Percentiles rank a stretch among this genome's conserved stretches.
Evolutionary conservation across 2,888 invertebrate genomes (phyloP).

Genomic region (Polydrusus pterygomalis): DNA sequence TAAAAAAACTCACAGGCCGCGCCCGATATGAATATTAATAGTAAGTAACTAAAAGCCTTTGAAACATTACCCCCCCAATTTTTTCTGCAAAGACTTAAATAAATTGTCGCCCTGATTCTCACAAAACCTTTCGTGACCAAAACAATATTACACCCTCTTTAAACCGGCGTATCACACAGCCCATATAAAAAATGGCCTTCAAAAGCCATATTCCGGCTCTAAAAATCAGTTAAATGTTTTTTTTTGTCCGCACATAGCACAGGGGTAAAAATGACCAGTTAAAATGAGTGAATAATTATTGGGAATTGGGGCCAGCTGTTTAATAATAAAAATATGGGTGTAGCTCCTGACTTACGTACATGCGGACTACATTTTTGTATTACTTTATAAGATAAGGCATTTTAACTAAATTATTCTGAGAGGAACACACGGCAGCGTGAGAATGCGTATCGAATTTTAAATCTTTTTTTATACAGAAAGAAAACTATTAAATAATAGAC

Average conservation of each 20-base stretch:
- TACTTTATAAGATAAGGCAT: no score
- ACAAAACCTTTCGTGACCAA: constrained; percentile 23
- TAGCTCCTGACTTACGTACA: neutral
- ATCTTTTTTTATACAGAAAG: no score
- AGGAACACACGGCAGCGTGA: no score
- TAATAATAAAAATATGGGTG: neutral
- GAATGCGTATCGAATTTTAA: no score
- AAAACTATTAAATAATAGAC: no score
- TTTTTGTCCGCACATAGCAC: constrained; percentile 5
- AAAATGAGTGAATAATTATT: constrained; percentile 19
- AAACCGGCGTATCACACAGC: constrained; percentile 19
- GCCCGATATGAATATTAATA: no score
- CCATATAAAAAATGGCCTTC: constrained; percentile 28
- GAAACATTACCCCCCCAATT: neutral
- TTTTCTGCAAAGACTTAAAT: neutral
- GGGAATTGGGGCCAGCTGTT: constrained; percentile 2
- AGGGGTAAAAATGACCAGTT: constrained; percentile 17
- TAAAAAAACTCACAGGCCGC: no score
- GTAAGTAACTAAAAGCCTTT: no score
- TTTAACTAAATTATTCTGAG: no score
- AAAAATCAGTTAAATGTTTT: constrained; percentile 21
- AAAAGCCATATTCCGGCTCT: constrained; percentile 14
- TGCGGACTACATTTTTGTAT: no score
- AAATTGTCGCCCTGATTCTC: neutral
- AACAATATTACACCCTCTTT: constrained; percentile 32